Conservation (phyloP, 2,888 invertebrate species). For the Dendrolimus pini region DNA sequence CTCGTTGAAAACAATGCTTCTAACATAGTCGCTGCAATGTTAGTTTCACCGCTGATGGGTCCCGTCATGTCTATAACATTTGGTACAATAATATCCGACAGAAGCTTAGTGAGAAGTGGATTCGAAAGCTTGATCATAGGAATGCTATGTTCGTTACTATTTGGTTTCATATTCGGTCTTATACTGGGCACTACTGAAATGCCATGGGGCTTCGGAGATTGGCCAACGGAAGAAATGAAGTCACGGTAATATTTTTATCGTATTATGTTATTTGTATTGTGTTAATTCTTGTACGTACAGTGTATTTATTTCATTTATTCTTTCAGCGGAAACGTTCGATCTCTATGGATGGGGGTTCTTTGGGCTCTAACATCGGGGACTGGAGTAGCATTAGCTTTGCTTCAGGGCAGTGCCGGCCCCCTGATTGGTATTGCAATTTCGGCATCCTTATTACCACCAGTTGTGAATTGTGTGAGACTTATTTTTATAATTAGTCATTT, state of each 20-base stretch:
- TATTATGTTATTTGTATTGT: neutral
- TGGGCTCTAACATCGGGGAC: slow-evolving; percentile 86
- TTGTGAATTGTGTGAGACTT: slow-evolving; percentile 87
- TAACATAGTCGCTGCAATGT: slow-evolving; percentile 86
- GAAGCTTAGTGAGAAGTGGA: slow-evolving; percentile 81
- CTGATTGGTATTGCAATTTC: slow-evolving; percentile 94
- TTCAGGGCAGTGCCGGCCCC: slow-evolving; percentile 90
- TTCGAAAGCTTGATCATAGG: slow-evolving; percentile 82
- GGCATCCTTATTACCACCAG: slow-evolving; percentile 89
- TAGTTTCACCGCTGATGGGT: slow-evolving; percentile 87
- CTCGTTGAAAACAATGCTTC: slow-evolving; percentile 90
- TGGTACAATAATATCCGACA: slow-evolving; percentile 86
- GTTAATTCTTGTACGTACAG: no score
- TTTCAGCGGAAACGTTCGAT: slow-evolving; percentile 81
- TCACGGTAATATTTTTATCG: slow-evolving; percentile 70
- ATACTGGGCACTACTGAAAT: slow-evolving; percentile 83
- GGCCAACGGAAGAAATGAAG: slow-evolving; percentile 89
- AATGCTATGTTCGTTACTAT: slow-evolving; percentile 83
- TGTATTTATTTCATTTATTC: neutral
- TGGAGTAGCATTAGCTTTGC: slow-evolving; percentile 89
- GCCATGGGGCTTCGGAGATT: slow-evolving; percentile 86
- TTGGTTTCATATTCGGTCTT: slow-evolving; percentile 88
- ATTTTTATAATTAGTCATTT: no score
- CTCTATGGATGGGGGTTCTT: slow-evolving; percentile 85
- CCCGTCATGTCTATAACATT: slow-evolving; percentile 93